Evolutionary conservation across 1,140 invertebrate genomes (phyloP).

Genomic region (Triops longicaudatus): DNA sequence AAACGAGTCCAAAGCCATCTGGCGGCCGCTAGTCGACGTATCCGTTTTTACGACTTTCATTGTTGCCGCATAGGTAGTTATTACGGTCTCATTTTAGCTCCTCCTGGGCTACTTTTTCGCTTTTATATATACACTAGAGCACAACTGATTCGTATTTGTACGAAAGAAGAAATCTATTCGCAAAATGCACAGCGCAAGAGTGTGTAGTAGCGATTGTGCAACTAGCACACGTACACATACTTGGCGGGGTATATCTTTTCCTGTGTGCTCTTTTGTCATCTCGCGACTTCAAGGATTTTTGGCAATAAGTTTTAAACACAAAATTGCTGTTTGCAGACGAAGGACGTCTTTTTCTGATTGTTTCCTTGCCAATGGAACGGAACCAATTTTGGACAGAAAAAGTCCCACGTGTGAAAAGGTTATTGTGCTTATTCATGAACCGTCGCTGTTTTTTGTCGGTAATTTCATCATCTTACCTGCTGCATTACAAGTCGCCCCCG

Average conservation of each 20-base stretch:
- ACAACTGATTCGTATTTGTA: neutral
- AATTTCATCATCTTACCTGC: constrained; percentile 1
- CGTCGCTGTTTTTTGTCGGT: neutral
- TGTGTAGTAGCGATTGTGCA: neutral
- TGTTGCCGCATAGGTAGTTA: no score
- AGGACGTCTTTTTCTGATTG: neutral
- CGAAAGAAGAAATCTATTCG: neutral
- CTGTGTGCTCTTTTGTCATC: neutral
- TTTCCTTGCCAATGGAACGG: neutral
- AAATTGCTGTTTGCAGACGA: neutral
- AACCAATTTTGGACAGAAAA: neutral
- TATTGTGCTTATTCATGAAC: constrained; percentile 7
- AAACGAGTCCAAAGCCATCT: no score
- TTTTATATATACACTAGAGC: neutral
- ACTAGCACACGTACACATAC: neutral
- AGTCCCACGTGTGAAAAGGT: neutral
- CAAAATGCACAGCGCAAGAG: neutral
- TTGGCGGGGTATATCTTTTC: no score
- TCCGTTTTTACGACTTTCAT: no score
- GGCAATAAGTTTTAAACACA: neutral
- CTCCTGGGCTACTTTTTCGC: neutral
- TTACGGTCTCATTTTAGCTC: neutral
- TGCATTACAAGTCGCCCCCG: neutral
- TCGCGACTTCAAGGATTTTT: neutral
- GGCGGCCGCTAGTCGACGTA: no score